phyloP scores from a whole-genome alignment of 2,888 invertebrate species.

The Papilio protenor region DNA sequence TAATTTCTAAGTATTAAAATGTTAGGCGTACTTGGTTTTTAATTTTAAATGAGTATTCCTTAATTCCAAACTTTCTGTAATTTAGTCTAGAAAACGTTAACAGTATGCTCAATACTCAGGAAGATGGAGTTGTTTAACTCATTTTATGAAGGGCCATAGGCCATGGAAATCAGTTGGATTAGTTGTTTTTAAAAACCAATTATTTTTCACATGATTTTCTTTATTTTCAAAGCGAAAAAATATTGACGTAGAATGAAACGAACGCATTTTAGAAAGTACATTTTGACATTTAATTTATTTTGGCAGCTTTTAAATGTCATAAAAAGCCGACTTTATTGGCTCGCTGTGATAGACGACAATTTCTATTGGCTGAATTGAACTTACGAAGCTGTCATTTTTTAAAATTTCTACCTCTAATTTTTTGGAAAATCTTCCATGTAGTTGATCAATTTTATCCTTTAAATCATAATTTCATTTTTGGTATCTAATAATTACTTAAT shows the following conservation, averaged over 20 bases:
- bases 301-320: conserved; percentile 36
- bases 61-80: not conserved
- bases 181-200: not conserved
- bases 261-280: conserved; percentile 30
- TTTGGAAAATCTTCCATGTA: not conserved
- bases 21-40: not conserved
- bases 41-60: not conserved
- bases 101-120: not conserved
- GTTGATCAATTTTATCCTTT: not conserved
- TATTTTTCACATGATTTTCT: not conserved
- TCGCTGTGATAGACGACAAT: conserved; percentile 25
- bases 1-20: not conserved
- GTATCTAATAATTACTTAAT: not conserved
- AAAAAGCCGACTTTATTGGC: conserved; percentile 22
- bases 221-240: not conserved
- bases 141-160: not conserved
- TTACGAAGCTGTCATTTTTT: conserved; percentile 26
- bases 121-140: not conserved
- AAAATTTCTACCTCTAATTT: not conserved
- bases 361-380: conserved; percentile 28
- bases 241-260: conserved; percentile 10
- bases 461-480: not conserved
- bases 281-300: conserved; percentile 12
- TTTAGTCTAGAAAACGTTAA: not conserved
- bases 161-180: not conserved